A percentile compares a stretch with the other conserved stretches of the same genome.
Conservation (phyloP, 2,113 vertebrate species). For the Macquaria australasica region DNA sequence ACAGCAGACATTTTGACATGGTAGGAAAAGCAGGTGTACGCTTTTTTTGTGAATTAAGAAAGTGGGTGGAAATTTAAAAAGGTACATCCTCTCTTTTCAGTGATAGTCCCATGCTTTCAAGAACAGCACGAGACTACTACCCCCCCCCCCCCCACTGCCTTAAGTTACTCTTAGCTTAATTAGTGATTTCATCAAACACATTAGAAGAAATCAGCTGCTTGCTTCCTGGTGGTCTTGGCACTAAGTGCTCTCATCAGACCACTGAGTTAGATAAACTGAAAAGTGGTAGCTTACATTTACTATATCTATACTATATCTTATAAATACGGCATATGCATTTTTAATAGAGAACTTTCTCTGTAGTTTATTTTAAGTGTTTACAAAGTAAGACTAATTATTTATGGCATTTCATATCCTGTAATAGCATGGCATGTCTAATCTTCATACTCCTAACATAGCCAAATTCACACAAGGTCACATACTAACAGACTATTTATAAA, state of each 20-base stretch:
- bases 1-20: not conserved
- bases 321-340: not conserved
- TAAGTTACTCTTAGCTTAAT: slow-evolving; percentile 3
- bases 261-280: slow-evolving; percentile 4
- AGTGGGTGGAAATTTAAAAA: not conserved
- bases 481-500: slow-evolving; percentile 42
- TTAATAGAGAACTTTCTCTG: not conserved
- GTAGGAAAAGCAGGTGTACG: not conserved
- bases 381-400: not conserved
- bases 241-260: not conserved
- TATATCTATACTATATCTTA: not conserved
- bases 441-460: not conserved
- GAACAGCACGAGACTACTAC: not conserved
- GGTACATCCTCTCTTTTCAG: not conserved
- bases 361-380: slow-evolving; percentile 18
- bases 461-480: slow-evolving; percentile 16
- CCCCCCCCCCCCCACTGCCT: not conserved
- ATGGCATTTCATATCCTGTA: slow-evolving; percentile 17
- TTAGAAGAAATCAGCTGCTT: slow-evolving; percentile 9
- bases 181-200: slow-evolving; percentile 19
- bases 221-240: not conserved
- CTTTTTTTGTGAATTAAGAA: slow-evolving; percentile 3
- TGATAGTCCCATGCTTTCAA: slow-evolving; percentile 3
- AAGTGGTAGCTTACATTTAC: slow-evolving; percentile 4
- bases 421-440: not conserved